These are phyloP conservation scores for Seriola aureovittata DNA, from an alignment of 2,113 vertebrate genomes.

Conservation along the genomic window DNA sequence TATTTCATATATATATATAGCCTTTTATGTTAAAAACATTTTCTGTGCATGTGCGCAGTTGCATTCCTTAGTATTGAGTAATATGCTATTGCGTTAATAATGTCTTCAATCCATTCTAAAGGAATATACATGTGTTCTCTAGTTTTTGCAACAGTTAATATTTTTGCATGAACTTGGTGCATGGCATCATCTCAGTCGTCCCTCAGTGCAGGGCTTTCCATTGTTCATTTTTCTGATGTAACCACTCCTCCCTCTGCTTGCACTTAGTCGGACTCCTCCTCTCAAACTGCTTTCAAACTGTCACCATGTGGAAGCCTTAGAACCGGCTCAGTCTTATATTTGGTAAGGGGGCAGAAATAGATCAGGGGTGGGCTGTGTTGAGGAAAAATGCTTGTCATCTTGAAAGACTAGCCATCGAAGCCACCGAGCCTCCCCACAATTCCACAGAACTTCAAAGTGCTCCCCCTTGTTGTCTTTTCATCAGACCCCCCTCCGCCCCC, in stretches of 20 bases:
- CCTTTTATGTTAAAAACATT: slow-evolving; percentile 88
- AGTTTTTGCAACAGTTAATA: slow-evolving; percentile 86
- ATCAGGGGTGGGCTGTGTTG: slow-evolving; percentile 68
- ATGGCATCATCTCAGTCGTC: slow-evolving; percentile 71
- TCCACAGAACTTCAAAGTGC: slow-evolving; percentile 19
- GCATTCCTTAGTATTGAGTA: slow-evolving; percentile 88
- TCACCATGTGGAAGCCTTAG: slow-evolving; percentile 68
- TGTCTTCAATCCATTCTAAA: slow-evolving; percentile 87
- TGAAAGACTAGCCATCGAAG: slow-evolving; percentile 64
- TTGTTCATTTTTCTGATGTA: slow-evolving; percentile 33
- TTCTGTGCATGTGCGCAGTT: slow-evolving; percentile 88
- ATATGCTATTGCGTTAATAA: slow-evolving; percentile 88
- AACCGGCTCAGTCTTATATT: slow-evolving; percentile 68
- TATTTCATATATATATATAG: slow-evolving; percentile 78
- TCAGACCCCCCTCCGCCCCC: slow-evolving; percentile 17
- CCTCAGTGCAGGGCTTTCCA: slow-evolving; percentile 59
- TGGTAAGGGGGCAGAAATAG: slow-evolving; percentile 56
- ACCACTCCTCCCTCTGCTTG: slow-evolving; percentile 49
- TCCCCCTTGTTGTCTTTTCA: slow-evolving; percentile 29
- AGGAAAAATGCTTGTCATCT: slow-evolving; percentile 77
- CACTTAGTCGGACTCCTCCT: slow-evolving; percentile 59
- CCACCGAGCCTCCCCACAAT: slow-evolving; percentile 43
- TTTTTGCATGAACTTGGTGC: slow-evolving; percentile 85
- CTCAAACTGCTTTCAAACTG: slow-evolving; percentile 40
- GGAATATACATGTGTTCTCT: slow-evolving; percentile 86